phyloP scores from a whole-genome alignment of 2,113 vertebrate species.

The Alexandromys fortis region DNA sequence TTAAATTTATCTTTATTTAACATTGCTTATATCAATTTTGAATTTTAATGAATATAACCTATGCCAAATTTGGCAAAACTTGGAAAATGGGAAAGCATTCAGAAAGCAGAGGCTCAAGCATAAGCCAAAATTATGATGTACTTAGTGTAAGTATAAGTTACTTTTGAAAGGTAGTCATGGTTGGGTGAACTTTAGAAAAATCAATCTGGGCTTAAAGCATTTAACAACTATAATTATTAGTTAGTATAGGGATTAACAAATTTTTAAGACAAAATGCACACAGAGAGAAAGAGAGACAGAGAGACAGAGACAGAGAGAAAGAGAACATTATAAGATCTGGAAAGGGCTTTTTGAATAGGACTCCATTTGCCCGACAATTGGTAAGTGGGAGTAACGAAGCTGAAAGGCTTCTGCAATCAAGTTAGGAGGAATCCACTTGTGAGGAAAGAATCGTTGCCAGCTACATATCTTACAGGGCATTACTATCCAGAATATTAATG shows the following conservation, averaged over 20 bases:
- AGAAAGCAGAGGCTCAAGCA: not conserved
- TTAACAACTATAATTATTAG: not conserved
- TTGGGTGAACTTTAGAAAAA: not conserved
- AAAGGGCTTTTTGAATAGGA: not conserved
- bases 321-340: too few relatives aligned
- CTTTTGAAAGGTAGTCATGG: not conserved
- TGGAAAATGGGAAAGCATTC: not conserved
- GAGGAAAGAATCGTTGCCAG: too few relatives aligned
- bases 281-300: not conserved
- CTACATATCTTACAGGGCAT: too few relatives aligned
- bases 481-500: too few relatives aligned
- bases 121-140: not conserved
- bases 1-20: not conserved
- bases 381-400: not conserved
- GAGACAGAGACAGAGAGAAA: not conserved
- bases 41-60: not conserved
- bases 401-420: too few relatives aligned
- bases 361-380: not conserved
- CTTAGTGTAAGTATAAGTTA: not conserved
- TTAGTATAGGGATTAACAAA: not conserved
- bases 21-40: not conserved
- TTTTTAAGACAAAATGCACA: not conserved
- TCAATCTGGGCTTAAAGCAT: not conserved
- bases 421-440: too few relatives aligned
- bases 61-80: not conserved